Percentiles rank a stretch among this genome's conserved stretches.
These are phyloP conservation scores for Laspeyria flexula DNA, from an alignment of 2,888 invertebrate species.

Conservation along the genomic window DNA sequence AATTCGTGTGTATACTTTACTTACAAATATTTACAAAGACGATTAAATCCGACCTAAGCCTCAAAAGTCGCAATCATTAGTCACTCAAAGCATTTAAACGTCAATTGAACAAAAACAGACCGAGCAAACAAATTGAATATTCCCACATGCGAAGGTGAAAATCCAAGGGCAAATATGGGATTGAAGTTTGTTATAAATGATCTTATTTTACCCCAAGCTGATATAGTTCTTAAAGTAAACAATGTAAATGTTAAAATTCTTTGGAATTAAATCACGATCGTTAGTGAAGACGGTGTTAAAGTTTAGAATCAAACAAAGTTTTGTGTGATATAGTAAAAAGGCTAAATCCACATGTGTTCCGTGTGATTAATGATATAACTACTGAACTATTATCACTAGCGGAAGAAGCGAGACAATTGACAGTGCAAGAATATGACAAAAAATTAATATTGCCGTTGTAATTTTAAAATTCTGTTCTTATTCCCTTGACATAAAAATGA, in stretches of 20 bases:
- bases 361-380: constrained; percentile 81
- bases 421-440: constrained; percentile 66
- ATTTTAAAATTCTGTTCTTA: constrained; percentile 23
- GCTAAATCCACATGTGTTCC: constrained; percentile 74
- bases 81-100: constrained; percentile 76
- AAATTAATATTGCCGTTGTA: constrained; percentile 30
- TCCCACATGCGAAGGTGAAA: constrained; percentile 84
- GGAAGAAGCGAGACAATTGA: constrained; percentile 73
- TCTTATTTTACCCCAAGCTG: constrained; percentile 40
- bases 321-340: constrained; percentile 73
- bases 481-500: constrained; percentile 43
- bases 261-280: constrained; percentile 50
- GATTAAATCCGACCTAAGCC: constrained; percentile 50
- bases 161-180: constrained; percentile 81
- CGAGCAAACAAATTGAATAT: constrained; percentile 83
- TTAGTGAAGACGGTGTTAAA: constrained; percentile 67
- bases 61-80: constrained; percentile 72
- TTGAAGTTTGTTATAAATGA: constrained; percentile 75
- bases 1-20: too few relatives aligned
- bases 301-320: constrained; percentile 76
- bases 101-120: constrained; percentile 84
- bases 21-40: constrained; percentile 22
- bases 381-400: constrained; percentile 74
- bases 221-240: constrained; percentile 44
- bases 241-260: constrained; percentile 43